Evolutionary conservation across 2,888 invertebrate genomes (phyloP).

Genomic region (Sarcophaga caerulescens): DNA sequence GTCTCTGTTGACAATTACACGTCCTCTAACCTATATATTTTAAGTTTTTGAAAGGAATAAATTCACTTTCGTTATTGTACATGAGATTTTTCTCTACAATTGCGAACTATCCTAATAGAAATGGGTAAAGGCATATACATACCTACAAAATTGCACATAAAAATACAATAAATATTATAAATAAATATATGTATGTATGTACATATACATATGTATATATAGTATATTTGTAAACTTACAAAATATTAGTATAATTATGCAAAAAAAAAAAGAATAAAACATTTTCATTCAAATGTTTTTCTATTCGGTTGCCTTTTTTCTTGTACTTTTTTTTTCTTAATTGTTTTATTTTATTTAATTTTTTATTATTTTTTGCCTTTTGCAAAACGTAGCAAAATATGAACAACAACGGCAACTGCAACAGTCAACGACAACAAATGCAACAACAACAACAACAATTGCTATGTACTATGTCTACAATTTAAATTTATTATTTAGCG

Average conservation of each 20-base stretch:
- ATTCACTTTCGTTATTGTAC: too few species aligned
- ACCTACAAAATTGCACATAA: too few species aligned
- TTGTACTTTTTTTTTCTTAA: not conserved
- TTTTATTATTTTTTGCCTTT: conserved; percentile 32
- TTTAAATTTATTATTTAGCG: conserved; percentile 79
- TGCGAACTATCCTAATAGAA: too few species aligned
- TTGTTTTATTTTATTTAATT: conserved; percentile 6
- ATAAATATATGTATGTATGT: conserved; percentile 11
- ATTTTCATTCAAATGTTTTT: not conserved
- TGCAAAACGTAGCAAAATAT: conserved; percentile 60
- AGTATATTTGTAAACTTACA: not conserved
- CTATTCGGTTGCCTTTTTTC: not conserved
- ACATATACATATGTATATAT: not conserved
- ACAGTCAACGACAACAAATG: conserved; percentile 9
- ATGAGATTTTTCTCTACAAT: too few species aligned
- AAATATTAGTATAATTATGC: not conserved
- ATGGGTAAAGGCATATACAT: too few species aligned
- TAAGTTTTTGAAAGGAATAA: too few species aligned
- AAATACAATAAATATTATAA: too few species aligned
- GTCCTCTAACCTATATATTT: too few species aligned
- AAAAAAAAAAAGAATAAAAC: too few species aligned
- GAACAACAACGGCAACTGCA: conserved; percentile 51
- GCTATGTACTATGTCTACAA: conserved; percentile 71
- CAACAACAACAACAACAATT: conserved; percentile 61
- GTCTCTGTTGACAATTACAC: too few species aligned